phyloP scores from a whole-genome alignment of 2,797 vertebrate species.

The Hypotaenidia okinawae region DNA sequence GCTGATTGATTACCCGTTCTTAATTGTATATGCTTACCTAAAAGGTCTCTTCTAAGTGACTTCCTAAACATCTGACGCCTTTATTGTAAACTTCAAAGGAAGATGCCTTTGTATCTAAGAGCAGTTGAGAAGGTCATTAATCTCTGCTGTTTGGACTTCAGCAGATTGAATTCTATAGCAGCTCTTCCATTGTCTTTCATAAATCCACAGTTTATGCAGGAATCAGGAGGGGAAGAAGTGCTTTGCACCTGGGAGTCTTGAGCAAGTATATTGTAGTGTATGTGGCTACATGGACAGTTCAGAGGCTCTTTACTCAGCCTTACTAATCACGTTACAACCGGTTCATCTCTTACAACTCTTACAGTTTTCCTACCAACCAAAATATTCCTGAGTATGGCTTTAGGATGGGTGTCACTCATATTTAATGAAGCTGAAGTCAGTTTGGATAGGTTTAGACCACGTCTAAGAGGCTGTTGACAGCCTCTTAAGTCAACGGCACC shows the following conservation, averaged over 20 bases:
- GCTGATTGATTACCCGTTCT: background rate
- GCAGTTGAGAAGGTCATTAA: background rate
- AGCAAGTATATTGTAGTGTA: background rate
- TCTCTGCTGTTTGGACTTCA: background rate
- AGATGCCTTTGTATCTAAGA: background rate
- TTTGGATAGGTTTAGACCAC: background rate
- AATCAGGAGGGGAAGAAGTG: background rate
- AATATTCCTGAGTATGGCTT: background rate
- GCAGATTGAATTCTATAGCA: background rate
- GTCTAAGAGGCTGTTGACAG: background rate
- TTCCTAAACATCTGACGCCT: background rate
- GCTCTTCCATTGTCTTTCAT: background rate
- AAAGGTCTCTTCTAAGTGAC: background rate
- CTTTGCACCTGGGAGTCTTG: background rate
- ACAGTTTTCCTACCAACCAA: background rate
- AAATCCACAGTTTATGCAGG: background rate
- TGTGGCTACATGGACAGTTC: background rate
- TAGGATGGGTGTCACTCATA: background rate
- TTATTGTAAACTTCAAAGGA: background rate
- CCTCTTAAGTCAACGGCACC: background rate
- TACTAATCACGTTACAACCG: background rate
- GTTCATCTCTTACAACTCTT: background rate
- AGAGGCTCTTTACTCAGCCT: background rate
- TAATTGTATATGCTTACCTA: rapidly evolving
- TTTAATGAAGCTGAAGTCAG: background rate